Percentiles rank a stretch among this genome's conserved stretches.
phyloP scores from a whole-genome alignment of 37 sponge, comb jelly and placozoan species.

The Diacarnus erythraeanus region DNA sequence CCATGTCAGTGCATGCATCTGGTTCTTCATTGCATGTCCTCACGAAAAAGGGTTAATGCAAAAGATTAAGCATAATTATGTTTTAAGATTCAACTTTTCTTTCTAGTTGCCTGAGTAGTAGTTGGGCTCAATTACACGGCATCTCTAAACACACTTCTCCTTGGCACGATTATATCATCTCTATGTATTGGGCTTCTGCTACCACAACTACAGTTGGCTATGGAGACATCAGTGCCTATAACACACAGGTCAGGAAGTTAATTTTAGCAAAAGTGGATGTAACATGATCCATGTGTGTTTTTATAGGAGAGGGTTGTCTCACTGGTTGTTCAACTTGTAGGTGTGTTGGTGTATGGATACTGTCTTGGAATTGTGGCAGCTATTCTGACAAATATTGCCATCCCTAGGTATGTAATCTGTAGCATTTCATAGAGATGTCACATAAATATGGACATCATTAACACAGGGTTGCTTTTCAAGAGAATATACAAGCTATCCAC shows the following conservation, averaged over 20 bases:
- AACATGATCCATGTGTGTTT: background rate
- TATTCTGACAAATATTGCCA: conserved; percentile 59
- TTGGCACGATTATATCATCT: conserved; percentile 70
- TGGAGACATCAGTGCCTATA: conserved; percentile 77
- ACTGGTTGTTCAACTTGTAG: conserved; percentile 54
- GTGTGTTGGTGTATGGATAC: conserved; percentile 78
- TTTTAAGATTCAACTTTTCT: background rate
- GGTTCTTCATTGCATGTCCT: conserved; percentile 77
- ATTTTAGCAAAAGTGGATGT: background rate
- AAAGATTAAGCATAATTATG: background rate
- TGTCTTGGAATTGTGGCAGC: conserved; percentile 71
- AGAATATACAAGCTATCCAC: conserved; percentile 72
- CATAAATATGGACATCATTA: background rate
- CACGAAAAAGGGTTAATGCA: conserved; percentile 19
- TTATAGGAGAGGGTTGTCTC: conserved; percentile 56
- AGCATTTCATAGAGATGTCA: background rate
- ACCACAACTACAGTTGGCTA: conserved; percentile 83
- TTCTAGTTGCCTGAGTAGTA: conserved; percentile 40
- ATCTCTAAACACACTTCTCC: conserved; percentile 37
- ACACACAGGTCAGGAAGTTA: conserved; percentile 14
- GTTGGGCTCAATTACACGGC: conserved; percentile 58
- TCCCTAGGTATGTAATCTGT: conserved; percentile 28
- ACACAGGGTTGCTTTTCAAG: conserved; percentile 68
- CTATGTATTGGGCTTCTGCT: conserved; percentile 77
- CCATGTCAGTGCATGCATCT: conserved; percentile 70